These are phyloP conservation scores for Coenonympha glycerion DNA, from an alignment of 2,888 invertebrate species.

Conservation along the genomic window DNA sequence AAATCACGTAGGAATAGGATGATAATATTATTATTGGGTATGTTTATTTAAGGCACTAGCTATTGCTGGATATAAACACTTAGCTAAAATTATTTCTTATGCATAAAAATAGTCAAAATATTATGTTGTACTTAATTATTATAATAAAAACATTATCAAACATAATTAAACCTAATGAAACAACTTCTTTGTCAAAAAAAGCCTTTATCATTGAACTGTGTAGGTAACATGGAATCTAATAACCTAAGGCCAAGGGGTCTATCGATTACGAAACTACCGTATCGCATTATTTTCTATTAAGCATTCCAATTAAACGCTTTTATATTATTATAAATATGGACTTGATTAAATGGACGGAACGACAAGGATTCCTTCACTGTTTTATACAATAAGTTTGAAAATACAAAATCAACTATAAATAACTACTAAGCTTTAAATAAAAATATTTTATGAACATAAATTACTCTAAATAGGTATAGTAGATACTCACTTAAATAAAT, in stretches of 20 bases:
- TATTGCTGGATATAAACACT: too few relatives aligned
- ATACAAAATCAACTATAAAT: not conserved
- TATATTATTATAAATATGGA: not conserved
- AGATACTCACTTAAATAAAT: constrained; percentile 2
- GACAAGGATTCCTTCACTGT: constrained; percentile 8
- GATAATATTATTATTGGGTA: too few relatives aligned
- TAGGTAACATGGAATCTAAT: not conserved
- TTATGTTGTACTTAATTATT: too few relatives aligned
- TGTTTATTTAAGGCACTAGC: too few relatives aligned
- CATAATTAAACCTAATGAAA: too few relatives aligned
- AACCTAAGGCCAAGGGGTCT: constrained; percentile 15
- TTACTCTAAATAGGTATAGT: too few relatives aligned
- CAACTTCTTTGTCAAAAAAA: too few relatives aligned
- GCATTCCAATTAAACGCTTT: not conserved
- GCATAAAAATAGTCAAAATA: too few relatives aligned
- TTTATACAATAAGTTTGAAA: not conserved
- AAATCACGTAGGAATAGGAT: too few relatives aligned
- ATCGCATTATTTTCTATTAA: constrained; percentile 5
- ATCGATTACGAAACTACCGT: constrained; percentile 16
- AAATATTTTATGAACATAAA: too few relatives aligned
- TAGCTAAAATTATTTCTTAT: too few relatives aligned
- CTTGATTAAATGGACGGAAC: constrained; percentile 9
- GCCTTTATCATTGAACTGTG: not conserved
- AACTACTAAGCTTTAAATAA: not conserved
- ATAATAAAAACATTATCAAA: too few relatives aligned